Percentiles rank a stretch among this genome's conserved stretches.
phyloP scores from a whole-genome alignment of 37 sponge, comb jelly and placozoan species.

The Bolinopsis microptera region DNA sequence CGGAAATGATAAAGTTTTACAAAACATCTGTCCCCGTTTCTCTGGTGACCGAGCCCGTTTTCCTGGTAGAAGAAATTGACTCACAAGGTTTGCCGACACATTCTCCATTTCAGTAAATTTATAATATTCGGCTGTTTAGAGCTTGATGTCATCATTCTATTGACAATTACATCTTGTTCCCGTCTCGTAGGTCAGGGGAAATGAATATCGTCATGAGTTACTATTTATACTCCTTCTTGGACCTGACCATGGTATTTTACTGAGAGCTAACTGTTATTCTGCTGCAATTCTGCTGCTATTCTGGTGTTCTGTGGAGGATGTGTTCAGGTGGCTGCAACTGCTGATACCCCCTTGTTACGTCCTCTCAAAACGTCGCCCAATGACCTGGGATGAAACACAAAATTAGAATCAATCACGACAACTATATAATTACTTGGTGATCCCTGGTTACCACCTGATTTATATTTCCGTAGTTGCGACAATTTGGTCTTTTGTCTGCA shows the following conservation, averaged over 20 bases:
- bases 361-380: neutral
- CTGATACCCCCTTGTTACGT: neutral
- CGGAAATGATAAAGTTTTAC: neutral
- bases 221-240: neutral
- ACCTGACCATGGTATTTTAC: too few species aligned
- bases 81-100: neutral
- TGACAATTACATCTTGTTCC: neutral
- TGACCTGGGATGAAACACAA: neutral
- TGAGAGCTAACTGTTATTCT: too few species aligned
- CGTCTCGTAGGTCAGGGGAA: neutral
- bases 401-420: too few species aligned
- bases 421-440: too few species aligned
- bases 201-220: neutral
- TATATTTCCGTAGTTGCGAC: too few species aligned
- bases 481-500: too few species aligned
- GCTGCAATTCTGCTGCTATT: too few species aligned
- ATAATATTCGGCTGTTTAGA: too few species aligned
- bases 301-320: too few species aligned
- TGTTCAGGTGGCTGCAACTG: neutral
- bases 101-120: neutral
- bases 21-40: neutral
- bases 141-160: too few species aligned
- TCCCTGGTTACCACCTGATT: too few species aligned
- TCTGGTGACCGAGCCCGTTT: neutral
- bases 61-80: constrained; percentile 2